These are phyloP conservation scores for Leptopilina clavipes DNA, from an alignment of 1,140 invertebrate genomes.

Conservation along the genomic window DNA sequence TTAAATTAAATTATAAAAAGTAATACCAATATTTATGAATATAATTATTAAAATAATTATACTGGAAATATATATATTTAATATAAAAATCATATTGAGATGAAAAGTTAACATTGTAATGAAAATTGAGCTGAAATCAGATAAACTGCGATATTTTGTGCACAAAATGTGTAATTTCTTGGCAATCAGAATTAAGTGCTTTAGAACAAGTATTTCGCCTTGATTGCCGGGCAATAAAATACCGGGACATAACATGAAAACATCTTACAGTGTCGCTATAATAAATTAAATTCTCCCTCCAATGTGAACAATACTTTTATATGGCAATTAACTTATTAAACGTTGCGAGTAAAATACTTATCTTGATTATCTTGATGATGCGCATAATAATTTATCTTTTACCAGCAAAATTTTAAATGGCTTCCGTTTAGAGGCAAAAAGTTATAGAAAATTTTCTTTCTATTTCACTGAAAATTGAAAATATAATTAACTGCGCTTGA, in stretches of 20 bases:
- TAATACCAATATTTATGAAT: too few species aligned
- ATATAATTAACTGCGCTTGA: too few species aligned
- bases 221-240: slow-evolving; percentile 8
- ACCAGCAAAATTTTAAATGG: neutral
- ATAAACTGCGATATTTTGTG: neutral
- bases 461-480: too few species aligned
- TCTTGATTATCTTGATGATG: neutral
- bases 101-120: too few species aligned
- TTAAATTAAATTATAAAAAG: too few species aligned
- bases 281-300: slow-evolving; percentile 2
- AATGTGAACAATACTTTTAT: slow-evolving; percentile 13
- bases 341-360: slow-evolving; percentile 15
- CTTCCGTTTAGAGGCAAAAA: neutral
- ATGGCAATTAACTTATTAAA: slow-evolving; percentile 16
- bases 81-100: too few species aligned
- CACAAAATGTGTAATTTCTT: slow-evolving; percentile 16
- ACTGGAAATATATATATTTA: too few species aligned
- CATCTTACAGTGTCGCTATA: neutral
- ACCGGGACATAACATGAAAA: slow-evolving; percentile 13
- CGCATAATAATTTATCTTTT: slow-evolving; percentile 9
- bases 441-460: too few species aligned
- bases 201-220: neutral
- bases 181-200: slow-evolving; percentile 7
- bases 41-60: neutral
- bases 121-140: neutral